These are phyloP conservation scores for Porites lobata DNA, from an alignment of 92 coral and sea anemone genomes.

Conservation along the genomic window DNA sequence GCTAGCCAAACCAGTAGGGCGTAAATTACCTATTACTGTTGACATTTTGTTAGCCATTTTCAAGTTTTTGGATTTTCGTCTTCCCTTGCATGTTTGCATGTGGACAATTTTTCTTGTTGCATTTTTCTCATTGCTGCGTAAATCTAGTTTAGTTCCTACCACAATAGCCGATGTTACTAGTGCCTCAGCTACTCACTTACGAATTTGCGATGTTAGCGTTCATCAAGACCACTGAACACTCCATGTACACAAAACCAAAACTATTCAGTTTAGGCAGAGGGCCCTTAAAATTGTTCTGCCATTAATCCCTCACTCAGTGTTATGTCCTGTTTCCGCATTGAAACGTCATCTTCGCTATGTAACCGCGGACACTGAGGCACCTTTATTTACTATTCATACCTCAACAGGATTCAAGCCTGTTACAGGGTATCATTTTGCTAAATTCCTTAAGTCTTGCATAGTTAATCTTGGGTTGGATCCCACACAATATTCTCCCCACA, in stretches of 20 bases:
- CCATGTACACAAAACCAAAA: constrained; percentile 24
- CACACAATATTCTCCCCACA: constrained; percentile 26
- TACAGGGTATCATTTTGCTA: constrained; percentile 19
- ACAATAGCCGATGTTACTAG: background rate
- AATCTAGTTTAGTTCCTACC: background rate
- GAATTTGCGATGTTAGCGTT: background rate
- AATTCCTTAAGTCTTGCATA: constrained; percentile 26
- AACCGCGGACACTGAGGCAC: background rate
- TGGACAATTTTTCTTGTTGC: background rate
- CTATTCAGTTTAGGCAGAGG: constrained; percentile 36
- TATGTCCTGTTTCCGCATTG: constrained; percentile 16
- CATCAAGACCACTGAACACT: constrained; percentile 7
- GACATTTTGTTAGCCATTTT: constrained; percentile 4
- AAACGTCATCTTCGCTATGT: background rate
- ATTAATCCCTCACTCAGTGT: constrained; percentile 7
- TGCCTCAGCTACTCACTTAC: background rate
- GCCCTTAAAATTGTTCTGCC: constrained; percentile 2
- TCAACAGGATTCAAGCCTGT: constrained; percentile 5
- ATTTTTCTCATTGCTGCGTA: background rate
- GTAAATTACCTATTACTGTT: background rate
- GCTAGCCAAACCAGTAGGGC: background rate
- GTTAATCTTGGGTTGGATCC: constrained; percentile 23
- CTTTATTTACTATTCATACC: constrained; percentile 4
- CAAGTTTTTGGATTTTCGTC: background rate
- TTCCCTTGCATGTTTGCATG: background rate